Evolutionary conservation across 2,888 invertebrate species (phyloP).

Genomic region (Acheta domesticus): DNA sequence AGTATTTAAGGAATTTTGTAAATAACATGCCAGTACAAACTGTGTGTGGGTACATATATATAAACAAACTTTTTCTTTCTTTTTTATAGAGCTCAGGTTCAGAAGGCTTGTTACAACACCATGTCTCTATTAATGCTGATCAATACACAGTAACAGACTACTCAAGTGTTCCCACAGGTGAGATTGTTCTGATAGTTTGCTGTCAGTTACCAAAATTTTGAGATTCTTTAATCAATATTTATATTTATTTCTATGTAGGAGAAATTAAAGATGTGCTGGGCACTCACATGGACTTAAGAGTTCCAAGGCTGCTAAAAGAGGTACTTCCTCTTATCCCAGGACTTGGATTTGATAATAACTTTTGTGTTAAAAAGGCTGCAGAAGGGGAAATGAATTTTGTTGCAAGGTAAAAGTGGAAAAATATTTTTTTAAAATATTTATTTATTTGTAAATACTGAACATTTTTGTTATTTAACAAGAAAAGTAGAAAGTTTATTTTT

Average conservation of each 20-base stretch:
- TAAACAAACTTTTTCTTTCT: too few relatives aligned
- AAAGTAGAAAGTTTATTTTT: too few relatives aligned
- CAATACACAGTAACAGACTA: constrained; percentile 68
- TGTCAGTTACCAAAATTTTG: not conserved
- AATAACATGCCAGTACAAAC: not conserved
- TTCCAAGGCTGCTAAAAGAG: constrained; percentile 60
- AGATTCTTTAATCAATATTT: not conserved
- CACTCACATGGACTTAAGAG: constrained; percentile 70
- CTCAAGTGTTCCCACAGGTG: constrained; percentile 70
- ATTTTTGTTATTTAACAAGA: too few relatives aligned
- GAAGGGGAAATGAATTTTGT: constrained; percentile 49
- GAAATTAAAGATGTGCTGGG: constrained; percentile 67
- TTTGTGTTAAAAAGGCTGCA: constrained; percentile 64
- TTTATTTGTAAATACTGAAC: too few relatives aligned
- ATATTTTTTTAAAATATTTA: too few relatives aligned
- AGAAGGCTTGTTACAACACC: constrained; percentile 64
- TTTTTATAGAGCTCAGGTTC: constrained; percentile 58
- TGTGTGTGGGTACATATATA: too few relatives aligned
- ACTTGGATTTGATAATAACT: constrained; percentile 64
- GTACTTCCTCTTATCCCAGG: constrained; percentile 44
- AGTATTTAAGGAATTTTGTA: constrained; percentile 42
- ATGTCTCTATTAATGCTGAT: constrained; percentile 70
- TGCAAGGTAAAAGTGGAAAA: too few relatives aligned
- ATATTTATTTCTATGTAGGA: constrained; percentile 50
- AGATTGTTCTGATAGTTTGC: not conserved